A percentile compares a stretch with the other conserved stretches of the same genome.
Evolutionary conservation across 2,113 vertebrate species (phyloP).

Genomic region (Eidolon helvum): DNA sequence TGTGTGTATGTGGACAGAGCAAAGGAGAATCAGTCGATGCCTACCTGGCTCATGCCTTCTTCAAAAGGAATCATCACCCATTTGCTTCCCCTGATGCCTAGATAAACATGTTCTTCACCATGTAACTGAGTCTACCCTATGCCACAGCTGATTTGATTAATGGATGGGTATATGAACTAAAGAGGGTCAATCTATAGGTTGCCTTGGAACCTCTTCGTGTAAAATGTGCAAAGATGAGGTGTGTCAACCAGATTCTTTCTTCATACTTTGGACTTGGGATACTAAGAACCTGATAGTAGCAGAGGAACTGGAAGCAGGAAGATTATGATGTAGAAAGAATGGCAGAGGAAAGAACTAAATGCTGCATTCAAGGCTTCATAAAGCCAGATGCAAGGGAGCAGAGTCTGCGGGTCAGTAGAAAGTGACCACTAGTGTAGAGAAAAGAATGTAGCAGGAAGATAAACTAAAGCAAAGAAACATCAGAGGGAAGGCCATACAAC

Average conservation of each 20-base stretch:
- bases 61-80: background rate
- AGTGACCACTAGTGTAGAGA: background rate
- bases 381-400: background rate
- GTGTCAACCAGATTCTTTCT: background rate
- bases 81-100: background rate
- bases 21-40: background rate
- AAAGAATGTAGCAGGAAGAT: background rate
- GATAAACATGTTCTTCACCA: background rate
- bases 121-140: background rate
- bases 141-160: background rate
- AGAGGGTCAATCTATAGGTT: background rate
- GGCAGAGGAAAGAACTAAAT: background rate
- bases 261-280: background rate
- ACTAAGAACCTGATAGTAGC: background rate
- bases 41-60: background rate
- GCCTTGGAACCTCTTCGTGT: background rate
- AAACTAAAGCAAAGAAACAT: background rate
- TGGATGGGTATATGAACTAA: background rate
- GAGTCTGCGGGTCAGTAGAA: background rate
- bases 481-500: background rate
- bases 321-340: background rate
- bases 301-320: background rate
- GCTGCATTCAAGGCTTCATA: no score
- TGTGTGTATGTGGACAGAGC: background rate
- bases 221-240: background rate